phyloP scores from a whole-genome alignment of 2,888 invertebrate species.

The Mesoligia furuncula region DNA sequence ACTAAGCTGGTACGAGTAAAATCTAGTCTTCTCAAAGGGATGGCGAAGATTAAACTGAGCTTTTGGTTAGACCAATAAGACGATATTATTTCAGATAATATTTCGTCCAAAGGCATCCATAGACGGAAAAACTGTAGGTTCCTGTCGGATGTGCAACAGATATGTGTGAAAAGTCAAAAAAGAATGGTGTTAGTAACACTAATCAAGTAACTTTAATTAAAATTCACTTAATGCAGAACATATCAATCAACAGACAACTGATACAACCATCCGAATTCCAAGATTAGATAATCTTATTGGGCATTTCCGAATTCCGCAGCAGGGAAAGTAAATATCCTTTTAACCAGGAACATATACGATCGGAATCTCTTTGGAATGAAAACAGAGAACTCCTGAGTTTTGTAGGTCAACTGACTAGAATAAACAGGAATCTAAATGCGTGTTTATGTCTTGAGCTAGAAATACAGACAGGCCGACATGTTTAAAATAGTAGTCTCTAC shows the following conservation, averaged over 20 bases:
- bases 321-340: slow-evolving; percentile 50
- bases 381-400: slow-evolving; percentile 62
- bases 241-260: slow-evolving; percentile 3
- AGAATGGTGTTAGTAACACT: not conserved
- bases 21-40: not conserved
- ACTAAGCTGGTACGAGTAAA: not conserved
- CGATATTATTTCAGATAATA: not conserved
- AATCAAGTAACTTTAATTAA: not conserved
- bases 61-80: not conserved
- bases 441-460: slow-evolving; percentile 64
- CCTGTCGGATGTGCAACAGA: not conserved
- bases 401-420: slow-evolving; percentile 64
- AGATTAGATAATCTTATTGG: slow-evolving; percentile 13
- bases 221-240: slow-evolving; percentile 1
- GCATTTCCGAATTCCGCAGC: slow-evolving; percentile 39
- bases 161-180: not conserved
- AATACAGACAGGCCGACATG: slow-evolving; percentile 59
- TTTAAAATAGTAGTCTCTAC: slow-evolving; percentile 60
- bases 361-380: slow-evolving; percentile 59
- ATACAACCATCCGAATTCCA: slow-evolving; percentile 11
- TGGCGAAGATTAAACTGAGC: not conserved
- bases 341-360: slow-evolving; percentile 43
- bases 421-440: slow-evolving; percentile 64
- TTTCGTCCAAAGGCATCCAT: not conserved
- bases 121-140: not conserved